phyloP scores from a whole-genome alignment of 2,888 invertebrate species.

The Parochlus steinenii region DNA sequence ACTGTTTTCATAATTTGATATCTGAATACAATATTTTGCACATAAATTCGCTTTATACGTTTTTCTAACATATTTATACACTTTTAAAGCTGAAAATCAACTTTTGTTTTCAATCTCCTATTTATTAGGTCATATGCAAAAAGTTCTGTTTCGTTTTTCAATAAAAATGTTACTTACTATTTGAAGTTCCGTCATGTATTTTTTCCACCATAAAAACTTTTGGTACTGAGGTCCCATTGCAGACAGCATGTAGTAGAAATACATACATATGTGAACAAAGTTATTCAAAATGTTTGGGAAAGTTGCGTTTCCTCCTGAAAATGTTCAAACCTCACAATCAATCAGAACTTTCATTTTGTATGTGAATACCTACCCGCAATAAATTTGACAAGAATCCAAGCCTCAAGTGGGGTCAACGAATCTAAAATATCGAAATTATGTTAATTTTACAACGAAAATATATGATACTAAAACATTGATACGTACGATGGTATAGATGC shows the following conservation, averaged over 20 bases:
- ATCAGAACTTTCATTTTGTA: not conserved
- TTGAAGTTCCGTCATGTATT: constrained; percentile 81
- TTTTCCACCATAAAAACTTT: constrained; percentile 87
- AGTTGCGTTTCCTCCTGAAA: constrained; percentile 37
- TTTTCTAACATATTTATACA: too few species aligned
- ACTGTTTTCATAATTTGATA: too few species aligned
- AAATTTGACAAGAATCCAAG: constrained; percentile 85
- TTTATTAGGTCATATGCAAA: not conserved
- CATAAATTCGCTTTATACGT: not conserved
- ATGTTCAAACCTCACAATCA: not conserved
- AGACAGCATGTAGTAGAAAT: constrained; percentile 78
- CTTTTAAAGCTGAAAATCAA: not conserved
- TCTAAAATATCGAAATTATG: too few species aligned
- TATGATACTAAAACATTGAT: too few species aligned
- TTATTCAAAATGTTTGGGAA: constrained; percentile 58
- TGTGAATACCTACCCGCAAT: constrained; percentile 56
- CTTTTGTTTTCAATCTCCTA: not conserved
- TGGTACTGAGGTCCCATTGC: constrained; percentile 79
- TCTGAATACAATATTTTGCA: too few species aligned
- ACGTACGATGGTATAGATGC: constrained; percentile 87
- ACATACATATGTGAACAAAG: constrained; percentile 92
- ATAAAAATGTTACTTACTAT: constrained; percentile 43
- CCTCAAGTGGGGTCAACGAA: constrained; percentile 84
- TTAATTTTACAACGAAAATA: too few species aligned
- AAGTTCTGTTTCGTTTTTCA: not conserved